phyloP scores from a whole-genome alignment of 2,797 vertebrate species.

The Coccyzus lansbergi region DNA sequence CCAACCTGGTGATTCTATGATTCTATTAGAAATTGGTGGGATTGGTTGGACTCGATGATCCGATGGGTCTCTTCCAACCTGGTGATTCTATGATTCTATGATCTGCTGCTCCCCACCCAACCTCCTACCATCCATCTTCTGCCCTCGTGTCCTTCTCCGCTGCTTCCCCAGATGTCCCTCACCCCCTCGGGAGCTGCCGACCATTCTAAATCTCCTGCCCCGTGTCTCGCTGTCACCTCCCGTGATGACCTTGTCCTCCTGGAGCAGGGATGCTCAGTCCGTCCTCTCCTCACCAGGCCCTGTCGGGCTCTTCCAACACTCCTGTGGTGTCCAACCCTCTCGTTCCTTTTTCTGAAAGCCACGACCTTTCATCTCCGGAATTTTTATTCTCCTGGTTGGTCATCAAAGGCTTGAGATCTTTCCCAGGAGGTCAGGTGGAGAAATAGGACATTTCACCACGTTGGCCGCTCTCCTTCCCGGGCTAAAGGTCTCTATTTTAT shows the following conservation, averaged over 20 bases:
- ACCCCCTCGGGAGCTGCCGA: not conserved
- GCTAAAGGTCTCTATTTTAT: not conserved
- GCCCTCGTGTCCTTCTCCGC: not conserved
- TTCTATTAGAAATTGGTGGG: too few relatives aligned
- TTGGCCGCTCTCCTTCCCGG: rapidly evolving
- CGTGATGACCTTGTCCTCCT: rapidly evolving
- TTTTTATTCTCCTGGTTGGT: not conserved
- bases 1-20: too few relatives aligned
- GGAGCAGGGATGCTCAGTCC: not conserved
- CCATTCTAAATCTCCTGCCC: not conserved
- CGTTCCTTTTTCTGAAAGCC: not conserved
- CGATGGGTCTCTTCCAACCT: too few relatives aligned
- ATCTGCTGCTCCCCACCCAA: too few relatives aligned
- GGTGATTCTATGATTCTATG: too few relatives aligned
- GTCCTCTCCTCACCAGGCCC: not conserved
- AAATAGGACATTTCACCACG: not conserved
- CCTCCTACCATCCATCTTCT: too few relatives aligned
- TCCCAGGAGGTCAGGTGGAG: not conserved
- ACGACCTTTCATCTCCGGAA: not conserved
- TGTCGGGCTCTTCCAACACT: not conserved
- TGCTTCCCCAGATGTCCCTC: not conserved
- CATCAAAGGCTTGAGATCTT: not conserved
- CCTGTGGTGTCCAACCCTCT: not conserved
- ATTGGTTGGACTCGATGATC: too few relatives aligned
- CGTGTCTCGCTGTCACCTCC: rapidly evolving